Conservation (phyloP, 2,797 vertebrate species). For the Argyrosomus regius region DNA sequence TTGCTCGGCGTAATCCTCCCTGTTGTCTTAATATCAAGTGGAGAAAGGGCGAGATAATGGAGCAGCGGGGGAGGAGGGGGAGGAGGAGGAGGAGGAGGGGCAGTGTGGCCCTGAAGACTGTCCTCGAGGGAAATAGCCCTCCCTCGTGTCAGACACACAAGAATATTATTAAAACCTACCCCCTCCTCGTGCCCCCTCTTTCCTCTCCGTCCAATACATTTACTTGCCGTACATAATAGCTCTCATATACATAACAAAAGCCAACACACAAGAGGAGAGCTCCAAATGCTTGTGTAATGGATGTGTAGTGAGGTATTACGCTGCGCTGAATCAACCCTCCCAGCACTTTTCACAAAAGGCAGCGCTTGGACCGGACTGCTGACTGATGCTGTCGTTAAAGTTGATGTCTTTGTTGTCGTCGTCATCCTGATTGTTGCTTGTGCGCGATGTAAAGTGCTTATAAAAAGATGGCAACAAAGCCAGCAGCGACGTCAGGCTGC, state of each 20-base stretch:
- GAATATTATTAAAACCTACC: constrained; percentile 63
- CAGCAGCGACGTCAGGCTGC: background rate
- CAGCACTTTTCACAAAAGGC: constrained; percentile 42
- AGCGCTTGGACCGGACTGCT: background rate
- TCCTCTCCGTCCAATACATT: constrained; percentile 47
- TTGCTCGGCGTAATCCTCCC: constrained; percentile 58
- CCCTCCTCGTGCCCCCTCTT: background rate
- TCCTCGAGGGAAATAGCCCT: constrained; percentile 64
- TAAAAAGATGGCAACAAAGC: constrained; percentile 27
- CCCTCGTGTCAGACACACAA: constrained; percentile 54
- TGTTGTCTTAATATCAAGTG: constrained; percentile 76
- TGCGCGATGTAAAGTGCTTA: constrained; percentile 12
- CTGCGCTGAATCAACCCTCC: constrained; percentile 30
- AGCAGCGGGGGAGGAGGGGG: constrained; percentile 38
- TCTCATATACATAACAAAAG: constrained; percentile 71
- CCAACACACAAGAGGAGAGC: constrained; percentile 18
- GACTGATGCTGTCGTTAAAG: constrained; percentile 41
- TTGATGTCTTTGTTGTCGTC: constrained; percentile 35
- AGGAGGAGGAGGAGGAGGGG: background rate
- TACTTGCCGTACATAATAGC: constrained; percentile 54
- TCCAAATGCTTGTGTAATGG: constrained; percentile 54
- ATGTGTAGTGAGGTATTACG: constrained; percentile 36
- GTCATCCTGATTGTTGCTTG: constrained; percentile 31
- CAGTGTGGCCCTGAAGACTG: constrained; percentile 37
- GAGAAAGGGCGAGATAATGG: constrained; percentile 64